Base-by-base conservation (phyloP, 2,888 invertebrate genomes). In the Norana najaformis region DNA sequence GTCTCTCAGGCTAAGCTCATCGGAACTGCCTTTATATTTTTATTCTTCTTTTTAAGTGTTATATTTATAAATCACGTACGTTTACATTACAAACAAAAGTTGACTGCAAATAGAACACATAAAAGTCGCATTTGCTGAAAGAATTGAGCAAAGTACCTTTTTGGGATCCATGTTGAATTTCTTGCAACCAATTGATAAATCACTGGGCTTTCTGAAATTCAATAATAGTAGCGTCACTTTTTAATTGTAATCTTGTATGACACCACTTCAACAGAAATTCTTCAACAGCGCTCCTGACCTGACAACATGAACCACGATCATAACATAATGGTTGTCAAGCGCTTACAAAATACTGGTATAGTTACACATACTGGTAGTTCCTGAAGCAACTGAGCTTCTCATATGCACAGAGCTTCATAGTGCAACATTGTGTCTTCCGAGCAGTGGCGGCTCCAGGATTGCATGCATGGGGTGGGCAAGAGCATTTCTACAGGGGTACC, bases 111-210 rank as follows among this genome's bases (percentile, higher is more conserved):
- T n/a, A 8, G n/a, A n/a, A 69, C 69, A 69, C n/a, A n/a, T n/a
- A 69, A 69, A 69, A 69, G n/a, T 69, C n/a, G 30, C 13, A n/a
- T 11, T 69, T 69, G 30, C 69, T 69, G 0, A 69, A 69, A 69
- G 36, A 85, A 35, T 13, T 37, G 35, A 85, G 23, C 16, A 85
- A 37, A 85, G 88, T 92, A 95, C 95, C 96, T 99, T 99, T 95
- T 99, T 99, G 88, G 99, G 99, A 95, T 99, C 99, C 98, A 99
- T 98, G 95, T 99, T 99, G 95, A 99, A 99, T 95, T 99, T 99
- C 96, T 99, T 99, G 92, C 98, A 89, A 0, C 92, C 92, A 90
- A 94, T 94, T 91, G 94, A 94, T 93, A 94, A 93, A 92, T 93
- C 94, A 91, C 94, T 94, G 89, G 93, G 93, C 93, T 94, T 94